A percentile compares a stretch with the other conserved stretches of the same genome.
Evolutionary conservation across 2,888 invertebrate species (phyloP).

Genomic region (Dorcus parallelipipedus): DNA sequence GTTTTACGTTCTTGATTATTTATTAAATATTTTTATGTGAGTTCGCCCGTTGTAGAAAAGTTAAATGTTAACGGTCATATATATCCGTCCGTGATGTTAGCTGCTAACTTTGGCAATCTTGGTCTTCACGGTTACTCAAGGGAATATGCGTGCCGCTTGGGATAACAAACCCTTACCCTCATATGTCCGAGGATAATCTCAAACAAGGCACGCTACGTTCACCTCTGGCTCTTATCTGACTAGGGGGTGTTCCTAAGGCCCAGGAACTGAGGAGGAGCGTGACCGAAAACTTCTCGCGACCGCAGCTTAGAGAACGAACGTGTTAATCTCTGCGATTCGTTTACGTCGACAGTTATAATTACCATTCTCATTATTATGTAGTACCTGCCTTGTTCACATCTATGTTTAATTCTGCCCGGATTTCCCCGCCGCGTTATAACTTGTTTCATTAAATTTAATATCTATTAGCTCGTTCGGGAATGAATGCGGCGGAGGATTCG

Average conservation of each 20-base stretch:
- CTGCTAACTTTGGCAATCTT: constrained; percentile 37
- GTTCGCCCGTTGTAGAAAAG: too few species aligned
- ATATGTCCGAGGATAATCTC: constrained; percentile 39
- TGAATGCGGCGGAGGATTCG: too few species aligned
- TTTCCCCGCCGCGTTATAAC: not conserved
- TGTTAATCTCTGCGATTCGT: constrained; percentile 20
- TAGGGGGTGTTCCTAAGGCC: not conserved
- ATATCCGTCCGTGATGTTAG: constrained; percentile 28
- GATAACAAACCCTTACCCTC: constrained; percentile 38
- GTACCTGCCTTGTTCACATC: not conserved
- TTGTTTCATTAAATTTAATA: too few species aligned
- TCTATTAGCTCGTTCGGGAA: too few species aligned
- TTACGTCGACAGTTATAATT: constrained; percentile 19
- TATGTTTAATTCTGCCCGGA: not conserved
- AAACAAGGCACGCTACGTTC: constrained; percentile 32
- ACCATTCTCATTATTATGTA: constrained; percentile 13
- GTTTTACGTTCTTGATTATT: too few species aligned
- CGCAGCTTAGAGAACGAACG: constrained; percentile 20
- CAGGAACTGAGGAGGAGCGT: constrained; percentile 11
- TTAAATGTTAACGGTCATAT: constrained; percentile 18
- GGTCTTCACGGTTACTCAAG: constrained; percentile 23
- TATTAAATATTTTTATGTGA: too few species aligned
- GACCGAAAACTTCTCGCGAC: constrained; percentile 23
- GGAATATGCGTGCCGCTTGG: constrained; percentile 31
- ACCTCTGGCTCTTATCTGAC: constrained; percentile 2